Evolutionary conservation across 2,888 invertebrate species (phyloP).

Genomic region (Venustoraphidia nigricollis): DNA sequence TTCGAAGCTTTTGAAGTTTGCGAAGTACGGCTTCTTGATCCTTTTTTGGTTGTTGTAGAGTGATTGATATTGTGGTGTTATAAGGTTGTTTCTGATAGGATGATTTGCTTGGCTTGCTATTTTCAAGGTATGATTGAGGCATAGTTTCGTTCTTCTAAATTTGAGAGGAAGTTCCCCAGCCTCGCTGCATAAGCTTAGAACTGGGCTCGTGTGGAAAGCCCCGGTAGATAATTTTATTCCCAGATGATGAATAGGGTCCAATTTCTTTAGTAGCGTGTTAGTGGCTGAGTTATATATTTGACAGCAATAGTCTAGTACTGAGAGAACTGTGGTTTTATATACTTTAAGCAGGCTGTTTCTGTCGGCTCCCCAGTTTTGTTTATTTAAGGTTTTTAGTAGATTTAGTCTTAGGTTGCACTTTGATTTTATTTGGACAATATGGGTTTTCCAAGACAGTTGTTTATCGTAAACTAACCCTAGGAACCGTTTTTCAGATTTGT

Average conservation of each 20-base stretch:
- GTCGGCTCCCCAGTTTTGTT: constrained; percentile 1
- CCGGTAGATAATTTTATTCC: neutral
- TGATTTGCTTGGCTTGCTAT: too few relatives aligned
- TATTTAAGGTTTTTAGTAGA: neutral
- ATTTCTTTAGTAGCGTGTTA: constrained; percentile 2
- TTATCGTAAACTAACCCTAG: neutral
- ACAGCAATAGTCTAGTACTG: neutral
- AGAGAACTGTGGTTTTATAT: neutral
- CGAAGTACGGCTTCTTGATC: too few relatives aligned
- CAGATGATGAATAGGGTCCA: neutral
- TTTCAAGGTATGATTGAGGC: neutral
- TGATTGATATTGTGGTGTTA: too few relatives aligned
- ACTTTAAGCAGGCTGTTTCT: neutral
- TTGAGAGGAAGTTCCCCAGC: neutral
- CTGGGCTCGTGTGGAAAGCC: neutral
- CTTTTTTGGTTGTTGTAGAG: too few relatives aligned
- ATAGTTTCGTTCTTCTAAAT: neutral
- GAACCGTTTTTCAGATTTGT: neutral
- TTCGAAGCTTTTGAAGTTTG: too few relatives aligned
- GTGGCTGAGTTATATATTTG: neutral
- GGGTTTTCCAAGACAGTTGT: neutral
- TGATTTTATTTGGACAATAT: neutral
- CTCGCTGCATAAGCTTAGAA: neutral
- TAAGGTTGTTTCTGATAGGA: too few relatives aligned
- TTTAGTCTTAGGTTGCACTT: neutral